Base-by-base conservation (phyloP, 2,797 vertebrate species). In the Nannoperca obscura region DNA sequence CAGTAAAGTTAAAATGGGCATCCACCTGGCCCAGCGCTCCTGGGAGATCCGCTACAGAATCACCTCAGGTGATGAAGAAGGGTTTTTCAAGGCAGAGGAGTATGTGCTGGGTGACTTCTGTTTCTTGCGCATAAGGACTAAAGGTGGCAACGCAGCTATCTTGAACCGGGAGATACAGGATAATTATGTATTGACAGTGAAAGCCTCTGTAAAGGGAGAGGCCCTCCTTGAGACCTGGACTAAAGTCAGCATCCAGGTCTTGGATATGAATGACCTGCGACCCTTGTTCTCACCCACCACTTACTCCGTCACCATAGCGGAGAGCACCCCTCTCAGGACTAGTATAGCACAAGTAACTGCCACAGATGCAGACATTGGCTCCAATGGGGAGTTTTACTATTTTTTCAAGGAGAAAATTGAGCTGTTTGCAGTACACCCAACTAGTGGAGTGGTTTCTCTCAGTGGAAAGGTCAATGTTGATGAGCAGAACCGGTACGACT, bases 311-410 rank as follows among this genome's bases (percentile, higher is more conserved):
- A 99, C 97, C 0, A 96, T 99, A 69, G 96, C 96, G 1, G 98
- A 99, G 93, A 99, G 96, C 93, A 99, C 97, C 66, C 97, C 97
- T 22, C 93, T 99, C 81, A 97, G 98, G 93, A 98, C 98, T 92
- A 99, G 98, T 68, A 98, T 99, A 62, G 98, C 98, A 81, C 98
- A 98, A 87, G 98, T 99, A 78, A 99, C 98, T 0, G 98, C 98
- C 30, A 99, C 98, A 0, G 98, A 99, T 74, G 98, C 98, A 0
- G 98, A 99, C 81, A 97, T 98, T 11, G 98, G 98, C 83, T 99
- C 98, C 78, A 99, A 99, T 30, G 98, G 98, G 66, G 97, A 99
- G 91, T 99, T 99, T 94, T 99, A 99, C 93, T 99, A 99, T 84
- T 99, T 98, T 92, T 98, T 99, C 87, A 99, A 98, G 91, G 97